Conservation (phyloP, 2,797 vertebrate genomes). For the Coreius guichenoti region DNA sequence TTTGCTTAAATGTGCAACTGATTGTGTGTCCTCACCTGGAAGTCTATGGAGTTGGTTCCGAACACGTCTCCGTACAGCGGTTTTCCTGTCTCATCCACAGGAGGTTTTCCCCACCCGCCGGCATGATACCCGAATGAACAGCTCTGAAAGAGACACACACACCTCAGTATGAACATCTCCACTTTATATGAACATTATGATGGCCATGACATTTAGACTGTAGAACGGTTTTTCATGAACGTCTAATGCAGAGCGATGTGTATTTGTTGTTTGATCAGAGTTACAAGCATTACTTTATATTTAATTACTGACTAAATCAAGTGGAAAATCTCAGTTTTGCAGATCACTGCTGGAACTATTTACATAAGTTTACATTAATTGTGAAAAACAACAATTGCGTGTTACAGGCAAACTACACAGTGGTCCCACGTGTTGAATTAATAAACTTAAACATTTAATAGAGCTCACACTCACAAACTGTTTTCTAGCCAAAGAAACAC, state of each 20-base stretch:
- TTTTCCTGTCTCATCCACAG: conserved; percentile 92
- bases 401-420: not conserved
- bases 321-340: not conserved
- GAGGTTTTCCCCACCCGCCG: conserved; percentile 93
- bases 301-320: not conserved
- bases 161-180: not conserved
- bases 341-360: not conserved
- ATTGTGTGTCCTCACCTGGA: conserved; percentile 79
- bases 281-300: not conserved
- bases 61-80: conserved; percentile 94
- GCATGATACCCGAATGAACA: conserved; percentile 95
- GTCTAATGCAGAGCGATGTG: not conserved
- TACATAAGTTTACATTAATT: not conserved
- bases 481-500: not conserved
- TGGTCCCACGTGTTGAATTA: not conserved
- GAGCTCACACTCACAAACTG: not conserved
- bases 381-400: not conserved
- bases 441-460: not conserved
- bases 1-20: not conserved
- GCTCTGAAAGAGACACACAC: conserved; percentile 72
- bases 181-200: not conserved
- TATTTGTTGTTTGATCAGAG: not conserved
- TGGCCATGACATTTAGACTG: not conserved
- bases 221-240: not conserved
- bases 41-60: conserved; percentile 89